Percentiles rank a stretch among this genome's conserved stretches.
Evolutionary conservation across 1,140 invertebrate species (phyloP).

Genomic region (Melanaphis sacchari): DNA sequence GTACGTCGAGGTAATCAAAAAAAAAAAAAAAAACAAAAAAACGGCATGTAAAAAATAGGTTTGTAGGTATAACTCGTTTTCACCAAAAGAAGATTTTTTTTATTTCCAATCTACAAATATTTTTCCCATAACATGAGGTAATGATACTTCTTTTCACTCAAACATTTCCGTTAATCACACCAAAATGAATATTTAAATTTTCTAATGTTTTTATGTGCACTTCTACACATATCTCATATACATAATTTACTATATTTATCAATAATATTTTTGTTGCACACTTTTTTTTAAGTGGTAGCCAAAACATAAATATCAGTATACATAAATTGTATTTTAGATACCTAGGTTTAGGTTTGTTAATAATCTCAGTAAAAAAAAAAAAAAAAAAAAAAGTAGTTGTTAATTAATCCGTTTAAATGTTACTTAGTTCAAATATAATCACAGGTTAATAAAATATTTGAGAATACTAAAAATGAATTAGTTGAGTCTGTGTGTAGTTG

Average conservation of each 20-base stretch:
- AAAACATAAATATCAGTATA: background rate
- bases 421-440: background rate
- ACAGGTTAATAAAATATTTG: background rate
- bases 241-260: no score
- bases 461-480: background rate
- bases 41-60: background rate
- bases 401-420: no score
- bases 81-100: background rate
- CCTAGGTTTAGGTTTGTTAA: background rate
- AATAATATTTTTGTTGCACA: background rate
- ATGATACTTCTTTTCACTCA: background rate
- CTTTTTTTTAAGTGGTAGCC: background rate
- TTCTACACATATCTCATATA: no score
- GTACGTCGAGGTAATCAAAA: background rate
- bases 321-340: background rate
- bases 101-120: background rate
- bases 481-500: background rate
- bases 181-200: conserved; percentile 12
- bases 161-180: background rate
- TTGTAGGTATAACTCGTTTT: background rate
- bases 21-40: no score
- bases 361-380: background rate
- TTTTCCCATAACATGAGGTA: background rate
- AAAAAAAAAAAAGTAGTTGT: background rate
- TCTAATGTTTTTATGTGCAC: background rate